Percentiles rank a stretch among this genome's conserved stretches.
These are phyloP conservation scores for Sitophilus oryzae DNA, from an alignment of 1,140 invertebrate species.

Conservation along the genomic window DNA sequence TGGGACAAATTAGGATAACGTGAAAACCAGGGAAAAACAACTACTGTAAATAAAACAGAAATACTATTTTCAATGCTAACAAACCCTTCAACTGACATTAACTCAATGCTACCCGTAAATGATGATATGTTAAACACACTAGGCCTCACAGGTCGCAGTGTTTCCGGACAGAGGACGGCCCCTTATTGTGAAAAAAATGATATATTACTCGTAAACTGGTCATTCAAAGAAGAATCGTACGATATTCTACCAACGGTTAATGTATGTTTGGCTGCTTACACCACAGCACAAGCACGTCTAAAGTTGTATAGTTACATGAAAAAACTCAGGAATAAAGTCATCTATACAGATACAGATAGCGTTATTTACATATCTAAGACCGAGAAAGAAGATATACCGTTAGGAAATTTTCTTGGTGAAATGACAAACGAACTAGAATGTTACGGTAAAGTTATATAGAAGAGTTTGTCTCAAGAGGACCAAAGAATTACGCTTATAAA, in stretches of 20 bases:
- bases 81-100: slow-evolving; percentile 28
- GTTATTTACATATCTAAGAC: slow-evolving; percentile 31
- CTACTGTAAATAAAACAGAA: not conserved
- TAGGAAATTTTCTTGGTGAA: slow-evolving; percentile 37
- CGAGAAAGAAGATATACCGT: slow-evolving; percentile 21
- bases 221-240: slow-evolving; percentile 3
- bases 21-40: slow-evolving; percentile 1
- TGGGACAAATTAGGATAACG: slow-evolving; percentile 32
- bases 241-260: not conserved
- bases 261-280: too few species aligned
- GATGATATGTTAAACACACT: too few species aligned
- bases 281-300: slow-evolving; percentile 42
- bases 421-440: slow-evolving; percentile 35
- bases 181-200: slow-evolving; percentile 31
- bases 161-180: too few species aligned
- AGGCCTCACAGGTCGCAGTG: too few species aligned
- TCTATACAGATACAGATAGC: slow-evolving; percentile 46
- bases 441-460: slow-evolving; percentile 35
- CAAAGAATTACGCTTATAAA: slow-evolving; percentile 40
- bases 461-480: slow-evolving; percentile 34
- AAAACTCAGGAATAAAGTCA: slow-evolving; percentile 31
- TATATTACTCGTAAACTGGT: slow-evolving; percentile 29
- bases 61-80: slow-evolving; percentile 26
- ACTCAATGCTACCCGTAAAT: too few species aligned
- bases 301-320: slow-evolving; percentile 42